Base-by-base conservation (phyloP, 2,797 vertebrate species). In the Molossus molossus region DNA sequence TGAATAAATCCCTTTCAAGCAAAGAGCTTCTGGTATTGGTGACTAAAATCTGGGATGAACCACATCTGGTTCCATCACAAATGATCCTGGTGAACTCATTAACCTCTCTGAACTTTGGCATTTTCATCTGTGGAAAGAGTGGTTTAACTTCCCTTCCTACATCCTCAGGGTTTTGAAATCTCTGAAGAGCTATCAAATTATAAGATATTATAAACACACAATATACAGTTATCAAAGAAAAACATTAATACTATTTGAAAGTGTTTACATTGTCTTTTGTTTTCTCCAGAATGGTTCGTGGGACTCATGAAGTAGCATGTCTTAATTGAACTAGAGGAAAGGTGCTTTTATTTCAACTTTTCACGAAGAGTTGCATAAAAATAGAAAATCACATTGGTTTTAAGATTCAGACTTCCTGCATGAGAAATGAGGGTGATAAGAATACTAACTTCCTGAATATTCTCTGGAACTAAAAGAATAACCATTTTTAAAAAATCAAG, bases 1-100 rank as follows among this genome's bases (percentile, higher is more conserved):
- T 70, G 81, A 96, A 94, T 89, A 92, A 87, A 83, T 92, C 75
- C 75, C n/a, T 95, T 86, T 87, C 76, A 96, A 87, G 67, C 82
- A 88, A 87, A 82, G 57, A 75, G 55, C 64, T 88, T 91, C 84
- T 82, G 64, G 37, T 75, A 72, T 75, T 87, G 58, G 27, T 69
- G 23, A 94, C 76, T 87, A 70, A 90, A 94, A 94, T 58, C 29
- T 70, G 33, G 77, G 62, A 94, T 48, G 48, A 82, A 72, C 5
- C 23, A 91, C 85, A 88, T 84, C 45, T 91, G 64, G 62, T 64
- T 90, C n/a, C 29, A 92, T 72, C 37, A 77, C 13, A 84, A 64
- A 25, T 75, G 80, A 91, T 33, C 27, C 62, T 91, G 20, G 20
- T 87, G 37, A 96, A 53, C 69, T 85, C 45, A 53, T 40, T 65